Evolutionary conservation across 2,113 vertebrate species (phyloP).

Genomic region (Eulacestoma nigropectus): DNA sequence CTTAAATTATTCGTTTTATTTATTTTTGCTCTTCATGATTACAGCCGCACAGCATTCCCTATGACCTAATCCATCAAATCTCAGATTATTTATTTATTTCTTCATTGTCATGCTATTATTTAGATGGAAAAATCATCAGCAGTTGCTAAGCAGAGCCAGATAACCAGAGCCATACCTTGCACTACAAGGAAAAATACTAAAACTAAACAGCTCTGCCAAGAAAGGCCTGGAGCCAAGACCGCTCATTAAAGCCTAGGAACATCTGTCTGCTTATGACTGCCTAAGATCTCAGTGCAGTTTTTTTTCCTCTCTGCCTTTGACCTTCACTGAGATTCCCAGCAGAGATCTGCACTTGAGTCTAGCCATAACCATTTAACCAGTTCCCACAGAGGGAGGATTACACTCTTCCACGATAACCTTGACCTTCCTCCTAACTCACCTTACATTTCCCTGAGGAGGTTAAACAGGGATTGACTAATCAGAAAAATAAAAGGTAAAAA

Average conservation of each 20-base stretch:
- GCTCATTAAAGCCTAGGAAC: background rate
- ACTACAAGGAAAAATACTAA: constrained; percentile 18
- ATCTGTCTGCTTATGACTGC: constrained; percentile 11
- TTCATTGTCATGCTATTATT: constrained; percentile 44
- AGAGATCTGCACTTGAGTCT: background rate
- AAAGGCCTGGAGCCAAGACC: background rate
- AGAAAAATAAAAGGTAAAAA: background rate
- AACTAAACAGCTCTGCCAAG: constrained; percentile 29
- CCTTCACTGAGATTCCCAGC: constrained; percentile 18
- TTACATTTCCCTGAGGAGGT: background rate
- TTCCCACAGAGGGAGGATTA: background rate
- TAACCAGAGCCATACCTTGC: constrained; percentile 27
- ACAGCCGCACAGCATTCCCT: background rate
- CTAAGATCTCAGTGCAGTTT: background rate
- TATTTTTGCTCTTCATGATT: background rate
- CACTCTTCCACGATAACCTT: constrained; percentile 1
- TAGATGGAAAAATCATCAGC: constrained; percentile 40
- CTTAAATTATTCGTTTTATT: background rate
- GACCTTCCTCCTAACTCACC: background rate
- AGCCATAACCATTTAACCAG: background rate
- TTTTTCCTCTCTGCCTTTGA: constrained; percentile 2
- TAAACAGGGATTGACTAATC: background rate
- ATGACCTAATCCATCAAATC: constrained; percentile 4
- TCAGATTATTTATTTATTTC: constrained; percentile 8
- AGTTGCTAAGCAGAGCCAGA: constrained; percentile 10